phyloP scores from a whole-genome alignment of 2,888 invertebrate species.

The Leptothorax acervorum region DNA sequence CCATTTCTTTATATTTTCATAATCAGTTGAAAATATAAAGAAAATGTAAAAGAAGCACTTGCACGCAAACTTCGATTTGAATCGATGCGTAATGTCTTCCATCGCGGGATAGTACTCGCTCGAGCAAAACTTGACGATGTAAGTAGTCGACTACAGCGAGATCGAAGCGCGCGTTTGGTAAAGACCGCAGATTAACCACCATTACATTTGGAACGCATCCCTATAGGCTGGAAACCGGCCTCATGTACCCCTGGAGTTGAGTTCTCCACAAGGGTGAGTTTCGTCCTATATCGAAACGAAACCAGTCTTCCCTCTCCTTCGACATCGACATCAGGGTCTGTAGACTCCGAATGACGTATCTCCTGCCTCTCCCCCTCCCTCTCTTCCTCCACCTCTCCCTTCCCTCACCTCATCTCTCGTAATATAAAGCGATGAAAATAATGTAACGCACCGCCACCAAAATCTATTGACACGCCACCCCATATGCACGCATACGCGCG shows the following conservation, averaged over 20 bases:
- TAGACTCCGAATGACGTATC: conserved; percentile 60
- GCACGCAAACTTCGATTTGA: not conserved
- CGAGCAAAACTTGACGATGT: conserved; percentile 27
- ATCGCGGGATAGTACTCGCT: not conserved
- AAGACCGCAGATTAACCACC: conserved; percentile 78
- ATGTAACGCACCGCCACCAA: conserved; percentile 78
- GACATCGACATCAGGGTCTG: conserved; percentile 45
- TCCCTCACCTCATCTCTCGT: conserved; percentile 46
- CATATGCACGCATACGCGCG: conserved; percentile 61
- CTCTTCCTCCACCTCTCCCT: not conserved
- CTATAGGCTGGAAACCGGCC: conserved; percentile 69
- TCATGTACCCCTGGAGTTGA: conserved; percentile 32
- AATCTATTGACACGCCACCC: conserved; percentile 80
- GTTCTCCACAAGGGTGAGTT: conserved; percentile 60
- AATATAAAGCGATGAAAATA: conserved; percentile 75
- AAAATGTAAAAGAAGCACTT: conserved; percentile 10
- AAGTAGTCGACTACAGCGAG: conserved; percentile 31
- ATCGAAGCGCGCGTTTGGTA: conserved; percentile 43
- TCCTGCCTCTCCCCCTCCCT: conserved; percentile 42
- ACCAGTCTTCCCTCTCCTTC: conserved; percentile 68
- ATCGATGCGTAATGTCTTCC: not conserved
- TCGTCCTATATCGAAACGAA: conserved; percentile 55
- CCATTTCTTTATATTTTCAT: not conserved
- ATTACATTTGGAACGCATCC: conserved; percentile 71
- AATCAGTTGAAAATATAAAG: not conserved